Evolutionary conservation across 2,888 invertebrate species (phyloP).

Genomic region (Drosophila kambysellisi): DNA sequence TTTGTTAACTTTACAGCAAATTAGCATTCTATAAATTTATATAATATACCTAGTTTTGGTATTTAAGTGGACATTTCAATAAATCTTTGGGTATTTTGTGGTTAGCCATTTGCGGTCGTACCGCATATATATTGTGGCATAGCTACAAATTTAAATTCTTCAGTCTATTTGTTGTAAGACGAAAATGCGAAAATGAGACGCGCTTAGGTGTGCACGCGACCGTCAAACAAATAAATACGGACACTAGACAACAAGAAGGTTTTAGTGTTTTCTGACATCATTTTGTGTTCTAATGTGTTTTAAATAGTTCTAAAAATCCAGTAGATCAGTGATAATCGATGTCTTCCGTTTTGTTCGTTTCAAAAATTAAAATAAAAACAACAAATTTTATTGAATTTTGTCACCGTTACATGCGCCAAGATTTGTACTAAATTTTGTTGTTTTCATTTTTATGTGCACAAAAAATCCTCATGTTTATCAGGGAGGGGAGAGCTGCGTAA

Average conservation of each 20-base stretch:
- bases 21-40: not conserved
- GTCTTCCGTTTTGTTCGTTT: conserved; percentile 3
- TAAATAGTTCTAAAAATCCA: not conserved
- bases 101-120: conserved; percentile 14
- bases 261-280: conserved; percentile 1
- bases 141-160: conserved; percentile 50
- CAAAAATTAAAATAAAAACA: not conserved
- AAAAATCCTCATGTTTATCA: conserved; percentile 18
- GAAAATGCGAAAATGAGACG: conserved; percentile 33
- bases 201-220: conserved; percentile 19
- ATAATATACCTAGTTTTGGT: not conserved
- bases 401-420: not conserved
- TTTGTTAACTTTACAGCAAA: not conserved
- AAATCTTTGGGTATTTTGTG: not conserved
- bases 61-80: not conserved
- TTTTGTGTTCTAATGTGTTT: conserved; percentile 7
- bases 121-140: conserved; percentile 32
- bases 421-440: conserved; percentile 5
- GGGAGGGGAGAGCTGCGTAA: conserved; percentile 44
- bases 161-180: conserved; percentile 34
- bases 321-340: conserved; percentile 1
- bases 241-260: conserved; percentile 16
- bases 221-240: conserved; percentile 2
- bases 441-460: conserved; percentile 31
- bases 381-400: not conserved